Base-by-base conservation (phyloP, 1,140 invertebrate species). In the Drosophila sturtevanti region DNA sequence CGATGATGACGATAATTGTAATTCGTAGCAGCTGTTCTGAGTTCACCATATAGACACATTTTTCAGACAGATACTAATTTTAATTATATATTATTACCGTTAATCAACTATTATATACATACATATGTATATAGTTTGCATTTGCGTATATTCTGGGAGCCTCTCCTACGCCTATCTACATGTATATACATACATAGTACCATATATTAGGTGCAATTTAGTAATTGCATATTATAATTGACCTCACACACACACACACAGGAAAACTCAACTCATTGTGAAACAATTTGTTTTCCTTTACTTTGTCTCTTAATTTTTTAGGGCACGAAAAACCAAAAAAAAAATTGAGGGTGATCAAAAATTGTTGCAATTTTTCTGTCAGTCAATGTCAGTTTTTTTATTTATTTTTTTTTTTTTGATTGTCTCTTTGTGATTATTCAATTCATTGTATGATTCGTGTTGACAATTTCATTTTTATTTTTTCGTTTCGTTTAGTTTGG, bases 1-100 rank as follows among this genome's bases (percentile, higher is more conserved):
- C 12, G 37, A 1, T 54, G 63, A 61, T 41, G 38, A 18, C 12
- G 18, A 44, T 41, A 59, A 34, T 70, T 65, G 56, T 63, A 56
- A 31, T 18, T 18, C 10, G 18, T 21, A 24, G n/a, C 72, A 75
- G 72, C 72, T 75, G 72, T 68, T 31, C n/a, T 58, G 72, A 7
- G 10, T 68, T 75, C 14, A 38, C 52, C 18, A 16, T 21, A 64
- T 14, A 44, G 7, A 10, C 14, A 44, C n/a, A n/a, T n/a, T 11
- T 9, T 0, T 5, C 10, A 2, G 21, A 10, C 12, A 48, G 41
- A 48, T 48, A 21, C 10, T 48, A 21, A 21, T 54, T 56, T 27
- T 56, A 75, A 75, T 75, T 75, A 75, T n/a, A 54, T 75, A 16
- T 61, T 54, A 75, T 75, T 75, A 75, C 31, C 31, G 24, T 41